A percentile compares a stretch with the other conserved stretches of the same genome.
phyloP scores from a whole-genome alignment of 1,140 invertebrate genomes.

The Ceratoteleas bidentatus region DNA sequence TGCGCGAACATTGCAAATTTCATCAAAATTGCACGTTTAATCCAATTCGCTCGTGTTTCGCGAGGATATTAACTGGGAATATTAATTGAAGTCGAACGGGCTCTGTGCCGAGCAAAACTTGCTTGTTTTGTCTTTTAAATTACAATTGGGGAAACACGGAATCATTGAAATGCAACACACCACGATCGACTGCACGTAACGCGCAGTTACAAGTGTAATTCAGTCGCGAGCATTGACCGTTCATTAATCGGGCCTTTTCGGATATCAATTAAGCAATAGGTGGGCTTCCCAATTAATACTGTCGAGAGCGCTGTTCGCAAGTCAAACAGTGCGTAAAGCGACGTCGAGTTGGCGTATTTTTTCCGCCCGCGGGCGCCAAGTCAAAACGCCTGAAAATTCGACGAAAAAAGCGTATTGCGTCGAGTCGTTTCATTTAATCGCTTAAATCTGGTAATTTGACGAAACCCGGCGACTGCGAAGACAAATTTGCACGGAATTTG shows the following conservation, averaged over 20 bases:
- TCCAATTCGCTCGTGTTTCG: neutral
- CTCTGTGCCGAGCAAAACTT: neutral
- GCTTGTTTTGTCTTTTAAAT: neutral
- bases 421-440: neutral
- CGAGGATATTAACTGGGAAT: too few relatives aligned
- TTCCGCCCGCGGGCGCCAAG: neutral
- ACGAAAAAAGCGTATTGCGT: neutral
- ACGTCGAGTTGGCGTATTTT: neutral
- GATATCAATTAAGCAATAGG: too few relatives aligned
- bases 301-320: neutral
- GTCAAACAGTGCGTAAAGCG: neutral
- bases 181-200: too few relatives aligned
- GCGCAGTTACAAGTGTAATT: too few relatives aligned
- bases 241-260: too few relatives aligned
- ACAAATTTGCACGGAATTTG: neutral
- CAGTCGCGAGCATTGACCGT: too few relatives aligned
- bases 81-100: neutral
- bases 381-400: neutral
- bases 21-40: neutral
- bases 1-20: neutral
- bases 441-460: neutral
- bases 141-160: neutral
- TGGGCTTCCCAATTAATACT: too few relatives aligned
- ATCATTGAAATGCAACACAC: too few relatives aligned
- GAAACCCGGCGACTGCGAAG: neutral